phyloP scores from a whole-genome alignment of 2,113 vertebrate genomes.

The Dicerorhinus sumatrensis region DNA sequence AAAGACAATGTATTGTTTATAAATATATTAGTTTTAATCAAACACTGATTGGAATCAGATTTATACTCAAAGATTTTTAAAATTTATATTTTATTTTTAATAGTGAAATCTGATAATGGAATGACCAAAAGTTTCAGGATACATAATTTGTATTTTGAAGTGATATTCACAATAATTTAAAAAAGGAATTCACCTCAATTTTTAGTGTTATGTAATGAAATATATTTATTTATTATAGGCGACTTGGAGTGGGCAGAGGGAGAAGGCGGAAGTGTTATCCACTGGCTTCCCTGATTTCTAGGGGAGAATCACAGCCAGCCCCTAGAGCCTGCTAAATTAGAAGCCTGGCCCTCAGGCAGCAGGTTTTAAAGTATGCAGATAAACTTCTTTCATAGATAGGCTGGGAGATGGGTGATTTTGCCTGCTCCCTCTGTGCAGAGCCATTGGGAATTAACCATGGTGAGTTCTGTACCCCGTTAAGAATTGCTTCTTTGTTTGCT shows the following conservation, averaged over 20 bases:
- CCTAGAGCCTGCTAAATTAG: not conserved
- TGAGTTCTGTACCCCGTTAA: not conserved
- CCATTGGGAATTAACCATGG: not conserved
- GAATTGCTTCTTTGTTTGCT: not conserved
- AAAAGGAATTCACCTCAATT: not conserved
- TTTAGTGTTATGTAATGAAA: not conserved
- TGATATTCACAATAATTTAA: not conserved
- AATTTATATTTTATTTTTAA: not conserved
- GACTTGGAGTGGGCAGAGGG: not conserved
- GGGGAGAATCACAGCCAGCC: not conserved
- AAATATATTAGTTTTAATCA: conserved; percentile 9
- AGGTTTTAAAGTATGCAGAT: not conserved
- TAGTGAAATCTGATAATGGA: not conserved
- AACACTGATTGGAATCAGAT: not conserved
- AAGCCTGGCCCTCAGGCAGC: not conserved
- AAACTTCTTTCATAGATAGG: not conserved
- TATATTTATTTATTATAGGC: not conserved
- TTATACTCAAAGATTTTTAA: conserved; percentile 18
- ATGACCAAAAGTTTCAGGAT: not conserved
- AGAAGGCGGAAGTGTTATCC: not conserved
- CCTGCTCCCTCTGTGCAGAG: not conserved
- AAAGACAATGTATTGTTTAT: not conserved
- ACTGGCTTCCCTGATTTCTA: not conserved
- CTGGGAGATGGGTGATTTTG: not conserved
- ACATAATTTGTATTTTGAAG: not conserved